Base-by-base conservation (phyloP, 2,888 invertebrate species). In the Brenthis hecate region DNA sequence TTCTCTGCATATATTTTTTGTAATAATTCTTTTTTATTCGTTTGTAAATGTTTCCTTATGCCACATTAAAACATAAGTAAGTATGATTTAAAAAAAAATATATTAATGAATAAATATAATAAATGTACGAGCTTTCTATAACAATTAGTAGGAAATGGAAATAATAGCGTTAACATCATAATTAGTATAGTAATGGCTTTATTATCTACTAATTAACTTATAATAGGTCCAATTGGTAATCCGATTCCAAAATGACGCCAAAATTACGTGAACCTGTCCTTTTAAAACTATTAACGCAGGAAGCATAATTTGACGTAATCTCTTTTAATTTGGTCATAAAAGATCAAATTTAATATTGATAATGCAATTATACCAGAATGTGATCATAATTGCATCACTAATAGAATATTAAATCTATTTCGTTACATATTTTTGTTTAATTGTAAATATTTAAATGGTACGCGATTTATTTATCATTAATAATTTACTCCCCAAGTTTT, bases 141-240 rank as follows among this genome's bases (percentile, higher is more conserved):
- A 57, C 50, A 56, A 56, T 53, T 53, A 53, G 61, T 14, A 19
- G 47, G 36, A 57, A 61, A 55, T 56, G 65, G 56, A 65, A 69
- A 69, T 61, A 65, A 57, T 61, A 64, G 48, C 63, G 65, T 54
- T 68, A 47, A 36, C 58, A 13, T 58, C 43, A 58, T 70, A 68
- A 58, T 65, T 70, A 65, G 66, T 53, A 65, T 57, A 51, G 63
- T 66, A 66, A 72, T 68, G 66, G 70, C 65, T 56, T 56, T 66
- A 70, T 70, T 66, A 72, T 66, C 48, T 55, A 56, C 66, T 64
- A 68, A 72, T 72, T 70, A 72, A 70, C 56, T 66, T 68, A 61
- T 48, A 68, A 70, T 70, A 66, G 60, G 64, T 66, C 64, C 72
- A 66, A 66, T 68, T 51, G 54, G 68, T 66, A 66, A 72, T 70